Conservation (phyloP, 2,888 invertebrate species). For the Horisme vitalbata region DNA sequence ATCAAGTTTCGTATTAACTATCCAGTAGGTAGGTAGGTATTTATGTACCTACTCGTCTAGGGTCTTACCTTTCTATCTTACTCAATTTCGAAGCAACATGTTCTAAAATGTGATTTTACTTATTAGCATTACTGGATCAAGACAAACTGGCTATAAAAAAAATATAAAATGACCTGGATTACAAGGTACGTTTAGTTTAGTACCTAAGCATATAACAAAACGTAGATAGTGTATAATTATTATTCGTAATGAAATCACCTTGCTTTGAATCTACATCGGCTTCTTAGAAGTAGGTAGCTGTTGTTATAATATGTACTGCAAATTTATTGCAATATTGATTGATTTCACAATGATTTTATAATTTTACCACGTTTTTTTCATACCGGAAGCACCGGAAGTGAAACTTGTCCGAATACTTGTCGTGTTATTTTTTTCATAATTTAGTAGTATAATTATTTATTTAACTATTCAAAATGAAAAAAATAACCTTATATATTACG, state of each 20-base stretch:
- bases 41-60: too few species aligned
- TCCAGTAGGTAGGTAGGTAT: neutral
- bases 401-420: too few species aligned
- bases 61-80: too few species aligned
- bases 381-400: conserved; percentile 9
- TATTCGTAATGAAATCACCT: too few species aligned
- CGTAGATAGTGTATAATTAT: neutral
- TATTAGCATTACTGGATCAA: conserved; percentile 54
- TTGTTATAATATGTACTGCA: too few species aligned
- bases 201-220: conserved; percentile 2
- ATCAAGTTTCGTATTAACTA: too few species aligned
- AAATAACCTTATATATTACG: neutral
- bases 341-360: neutral
- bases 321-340: neutral
- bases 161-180: conserved; percentile 58
- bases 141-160: conserved; percentile 39
- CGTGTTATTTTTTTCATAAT: too few species aligned
- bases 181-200: conserved; percentile 59
- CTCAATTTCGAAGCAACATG: neutral
- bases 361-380: conserved; percentile 11
- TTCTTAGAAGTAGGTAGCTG: too few species aligned
- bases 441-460: neutral
- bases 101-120: conserved; percentile 33
- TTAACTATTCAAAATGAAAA: neutral
- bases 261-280: too few species aligned